Conservation (phyloP, 2,113 vertebrate species). For the Barbus barbus region DNA sequence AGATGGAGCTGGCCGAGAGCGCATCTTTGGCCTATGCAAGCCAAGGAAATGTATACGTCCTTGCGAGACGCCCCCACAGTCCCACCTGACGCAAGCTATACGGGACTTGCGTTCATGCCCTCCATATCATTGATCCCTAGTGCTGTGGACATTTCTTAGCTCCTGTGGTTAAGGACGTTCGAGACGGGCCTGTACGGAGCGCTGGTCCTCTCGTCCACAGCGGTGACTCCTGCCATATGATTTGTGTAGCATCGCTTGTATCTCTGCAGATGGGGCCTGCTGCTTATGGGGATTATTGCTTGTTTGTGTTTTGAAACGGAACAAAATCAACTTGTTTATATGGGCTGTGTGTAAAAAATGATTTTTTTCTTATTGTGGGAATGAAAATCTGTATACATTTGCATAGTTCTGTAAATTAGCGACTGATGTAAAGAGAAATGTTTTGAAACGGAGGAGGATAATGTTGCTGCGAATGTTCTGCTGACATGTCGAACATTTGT, state of each 20-base stretch:
- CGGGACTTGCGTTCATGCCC: constrained; percentile 25
- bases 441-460: constrained; percentile 43
- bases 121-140: constrained; percentile 22
- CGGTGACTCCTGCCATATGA: constrained; percentile 57
- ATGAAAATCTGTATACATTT: constrained; percentile 59
- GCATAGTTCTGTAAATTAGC: constrained; percentile 66
- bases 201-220: constrained; percentile 42
- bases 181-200: constrained; percentile 56
- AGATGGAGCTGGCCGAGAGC: constrained; percentile 72
- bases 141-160: constrained; percentile 32
- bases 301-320: constrained; percentile 66
- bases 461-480: constrained; percentile 67
- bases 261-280: constrained; percentile 73
- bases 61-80: constrained; percentile 56
- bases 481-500: constrained; percentile 57
- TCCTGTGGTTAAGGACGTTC: constrained; percentile 40
- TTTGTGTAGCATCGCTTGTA: constrained; percentile 67
- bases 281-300: constrained; percentile 58
- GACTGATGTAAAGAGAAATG: constrained; percentile 59
- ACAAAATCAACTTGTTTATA: constrained; percentile 67
- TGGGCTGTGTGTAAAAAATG: constrained; percentile 58
- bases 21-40: constrained; percentile 31
- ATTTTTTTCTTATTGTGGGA: constrained; percentile 56
- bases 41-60: constrained; percentile 53
- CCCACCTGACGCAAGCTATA: constrained; percentile 44